A percentile compares a stretch with the other conserved stretches of the same genome.
These are phyloP conservation scores for Margaritifera margaritifera DNA, from an alignment of 2,888 invertebrate species.

Conservation along the genomic window DNA sequence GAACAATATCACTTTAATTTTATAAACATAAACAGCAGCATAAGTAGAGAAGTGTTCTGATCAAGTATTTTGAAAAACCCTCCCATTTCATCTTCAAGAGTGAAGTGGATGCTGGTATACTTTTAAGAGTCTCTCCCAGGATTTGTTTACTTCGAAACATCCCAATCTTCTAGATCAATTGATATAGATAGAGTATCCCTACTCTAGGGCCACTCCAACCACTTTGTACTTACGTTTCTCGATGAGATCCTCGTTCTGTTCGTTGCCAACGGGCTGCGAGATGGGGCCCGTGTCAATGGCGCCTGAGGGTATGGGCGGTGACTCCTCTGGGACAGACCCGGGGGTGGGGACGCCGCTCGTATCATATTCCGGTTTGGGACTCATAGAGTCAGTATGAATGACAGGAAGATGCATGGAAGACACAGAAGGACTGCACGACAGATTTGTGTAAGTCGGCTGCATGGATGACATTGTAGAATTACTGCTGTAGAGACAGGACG, in stretches of 20 bases:
- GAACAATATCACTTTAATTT: no score
- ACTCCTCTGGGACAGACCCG: constrained; percentile 30
- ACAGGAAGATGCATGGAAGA: constrained; percentile 33
- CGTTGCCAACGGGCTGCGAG: constrained; percentile 9
- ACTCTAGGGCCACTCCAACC: background rate
- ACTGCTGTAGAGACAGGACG: constrained; percentile 46
- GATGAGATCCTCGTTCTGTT: constrained; percentile 13
- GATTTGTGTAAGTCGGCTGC: constrained; percentile 52
- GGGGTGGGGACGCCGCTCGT: constrained; percentile 22
- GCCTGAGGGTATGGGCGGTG: constrained; percentile 6
- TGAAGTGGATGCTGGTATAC: no score
- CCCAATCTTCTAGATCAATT: background rate
- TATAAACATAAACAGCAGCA: no score
- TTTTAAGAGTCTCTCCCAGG: no score
- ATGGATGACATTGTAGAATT: constrained; percentile 36
- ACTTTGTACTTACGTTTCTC: constrained; percentile 10
- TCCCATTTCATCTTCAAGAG: no score
- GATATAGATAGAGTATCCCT: background rate
- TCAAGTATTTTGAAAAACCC: no score
- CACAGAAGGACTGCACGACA: constrained; percentile 46
- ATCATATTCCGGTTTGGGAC: constrained; percentile 38
- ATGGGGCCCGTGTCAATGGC: constrained; percentile 7
- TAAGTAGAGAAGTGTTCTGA: no score
- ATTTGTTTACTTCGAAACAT: no score
- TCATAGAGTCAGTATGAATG: constrained; percentile 18